Conservation (phyloP, 1,140 invertebrate species). For the Meteorus sp. region DNA sequence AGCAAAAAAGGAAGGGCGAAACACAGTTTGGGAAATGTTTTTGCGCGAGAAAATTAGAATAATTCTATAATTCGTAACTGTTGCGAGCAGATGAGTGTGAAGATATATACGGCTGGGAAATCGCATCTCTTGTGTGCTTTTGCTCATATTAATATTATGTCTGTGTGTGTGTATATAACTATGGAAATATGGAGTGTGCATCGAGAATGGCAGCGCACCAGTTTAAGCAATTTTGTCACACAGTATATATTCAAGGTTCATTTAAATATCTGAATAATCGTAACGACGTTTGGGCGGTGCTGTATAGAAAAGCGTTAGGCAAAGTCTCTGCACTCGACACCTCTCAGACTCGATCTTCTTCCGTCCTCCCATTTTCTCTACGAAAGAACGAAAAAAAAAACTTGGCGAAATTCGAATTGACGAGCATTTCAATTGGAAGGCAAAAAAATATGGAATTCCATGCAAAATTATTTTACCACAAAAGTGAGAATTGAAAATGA, state of each 20-base stretch:
- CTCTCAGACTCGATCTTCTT: background rate
- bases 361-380: background rate
- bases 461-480: too few species aligned
- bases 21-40: slow-evolving; percentile 28
- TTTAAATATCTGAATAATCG: slow-evolving; percentile 59
- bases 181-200: background rate
- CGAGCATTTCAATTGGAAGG: too few species aligned
- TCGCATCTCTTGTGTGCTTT: too few species aligned
- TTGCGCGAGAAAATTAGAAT: slow-evolving; percentile 57
- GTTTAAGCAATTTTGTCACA: too few species aligned
- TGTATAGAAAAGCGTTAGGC: slow-evolving; percentile 45
- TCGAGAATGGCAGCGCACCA: background rate
- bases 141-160: too few species aligned
- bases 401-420: too few species aligned
- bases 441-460: too few species aligned
- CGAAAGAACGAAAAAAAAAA: too few species aligned
- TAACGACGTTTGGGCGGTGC: slow-evolving; percentile 57
- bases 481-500: too few species aligned
- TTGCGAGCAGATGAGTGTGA: slow-evolving; percentile 50
- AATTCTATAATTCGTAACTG: slow-evolving; percentile 60
- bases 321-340: slow-evolving; percentile 3
- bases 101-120: slow-evolving; percentile 4
- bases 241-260: slow-evolving; percentile 34
- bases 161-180: too few species aligned
- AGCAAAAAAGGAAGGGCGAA: background rate